A percentile compares a stretch with the other conserved stretches of the same genome.
phyloP scores from a whole-genome alignment of 2,888 invertebrate genomes.

The Nephrocerus scutellatus region DNA sequence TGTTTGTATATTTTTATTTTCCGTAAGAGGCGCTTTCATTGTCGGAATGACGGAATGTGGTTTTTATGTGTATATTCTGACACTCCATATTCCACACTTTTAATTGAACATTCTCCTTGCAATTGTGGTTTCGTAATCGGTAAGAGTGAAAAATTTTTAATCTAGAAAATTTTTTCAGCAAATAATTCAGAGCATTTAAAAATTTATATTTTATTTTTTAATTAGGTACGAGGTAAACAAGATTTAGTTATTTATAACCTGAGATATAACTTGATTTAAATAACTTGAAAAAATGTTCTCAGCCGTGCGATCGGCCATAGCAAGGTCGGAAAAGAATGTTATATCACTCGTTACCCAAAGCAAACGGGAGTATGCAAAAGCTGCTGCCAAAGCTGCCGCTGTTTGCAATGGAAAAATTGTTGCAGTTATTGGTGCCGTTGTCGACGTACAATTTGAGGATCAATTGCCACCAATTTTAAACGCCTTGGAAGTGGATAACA shows the following conservation, averaged over 20 bases:
- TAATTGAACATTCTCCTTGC: slow-evolving; percentile 29
- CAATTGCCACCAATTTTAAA: slow-evolving; percentile 86
- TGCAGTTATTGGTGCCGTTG: slow-evolving; percentile 94
- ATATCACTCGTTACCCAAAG: slow-evolving; percentile 30
- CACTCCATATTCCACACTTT: no score
- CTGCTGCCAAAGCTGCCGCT: slow-evolving; percentile 28
- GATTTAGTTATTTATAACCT: slow-evolving; percentile 17
- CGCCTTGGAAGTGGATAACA: slow-evolving; percentile 82
- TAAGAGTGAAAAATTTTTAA: slow-evolving; percentile 23
- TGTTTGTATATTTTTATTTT: no score
- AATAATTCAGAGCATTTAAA: slow-evolving; percentile 17
- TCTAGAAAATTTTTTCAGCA: slow-evolving; percentile 15
- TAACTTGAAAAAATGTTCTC: slow-evolving; percentile 32
- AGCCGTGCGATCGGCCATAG: slow-evolving; percentile 28
- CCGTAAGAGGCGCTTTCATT: no score
- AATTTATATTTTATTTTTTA: neutral
- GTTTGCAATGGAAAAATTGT: slow-evolving; percentile 52
- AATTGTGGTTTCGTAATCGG: slow-evolving; percentile 34
- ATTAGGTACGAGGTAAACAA: slow-evolving; percentile 11
- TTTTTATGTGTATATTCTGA: slow-evolving; percentile 14
- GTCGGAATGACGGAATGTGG: slow-evolving; percentile 15
- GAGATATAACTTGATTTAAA: no score
- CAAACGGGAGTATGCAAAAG: slow-evolving; percentile 31
- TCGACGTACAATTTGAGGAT: slow-evolving; percentile 91
- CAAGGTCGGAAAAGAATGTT: slow-evolving; percentile 32